Evolutionary conservation across 2,888 invertebrate genomes (phyloP).

Genomic region (Carpatolechia fugitivella): DNA sequence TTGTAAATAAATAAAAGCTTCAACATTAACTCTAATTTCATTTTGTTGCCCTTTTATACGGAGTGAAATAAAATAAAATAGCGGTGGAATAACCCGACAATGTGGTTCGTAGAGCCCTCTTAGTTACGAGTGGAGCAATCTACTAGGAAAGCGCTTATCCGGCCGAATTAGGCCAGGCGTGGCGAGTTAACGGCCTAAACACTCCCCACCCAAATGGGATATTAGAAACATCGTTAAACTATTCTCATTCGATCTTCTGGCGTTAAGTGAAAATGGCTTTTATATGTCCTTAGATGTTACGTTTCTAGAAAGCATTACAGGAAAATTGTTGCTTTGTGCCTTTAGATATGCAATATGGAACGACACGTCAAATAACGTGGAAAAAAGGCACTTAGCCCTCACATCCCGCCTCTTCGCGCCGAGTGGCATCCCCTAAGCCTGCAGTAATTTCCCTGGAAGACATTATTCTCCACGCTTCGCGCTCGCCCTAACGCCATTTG

Average conservation of each 20-base stretch:
- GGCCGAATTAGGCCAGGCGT: conserved; percentile 16
- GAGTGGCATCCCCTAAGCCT: conserved; percentile 36
- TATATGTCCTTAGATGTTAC: not conserved
- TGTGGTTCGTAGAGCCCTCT: not conserved
- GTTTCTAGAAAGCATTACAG: not conserved
- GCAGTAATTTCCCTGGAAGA: conserved; percentile 55
- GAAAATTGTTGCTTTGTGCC: not conserved
- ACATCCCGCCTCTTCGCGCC: conserved; percentile 42
- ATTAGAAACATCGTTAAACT: conserved; percentile 13
- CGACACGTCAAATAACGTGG: conserved; percentile 63
- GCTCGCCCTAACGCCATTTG: conserved; percentile 43
- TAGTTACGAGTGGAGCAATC: conserved; percentile 11
- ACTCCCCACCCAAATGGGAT: conserved; percentile 14
- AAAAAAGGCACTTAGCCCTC: conserved; percentile 66
- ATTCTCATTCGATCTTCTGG: conserved; percentile 10
- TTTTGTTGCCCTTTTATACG: conserved; percentile 23
- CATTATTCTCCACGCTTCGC: conserved; percentile 59
- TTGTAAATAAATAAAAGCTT: conserved; percentile 80
- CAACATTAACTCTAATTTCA: conserved; percentile 61
- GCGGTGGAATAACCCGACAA: not conserved
- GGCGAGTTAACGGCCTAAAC: conserved; percentile 20
- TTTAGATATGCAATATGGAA: conserved; percentile 25
- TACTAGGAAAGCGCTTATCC: conserved; percentile 13
- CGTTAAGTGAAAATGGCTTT: conserved; percentile 10
- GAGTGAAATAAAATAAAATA: conserved; percentile 1